Evolutionary conservation across 2,888 invertebrate genomes (phyloP).

Genomic region (Ectobius pallidus): DNA sequence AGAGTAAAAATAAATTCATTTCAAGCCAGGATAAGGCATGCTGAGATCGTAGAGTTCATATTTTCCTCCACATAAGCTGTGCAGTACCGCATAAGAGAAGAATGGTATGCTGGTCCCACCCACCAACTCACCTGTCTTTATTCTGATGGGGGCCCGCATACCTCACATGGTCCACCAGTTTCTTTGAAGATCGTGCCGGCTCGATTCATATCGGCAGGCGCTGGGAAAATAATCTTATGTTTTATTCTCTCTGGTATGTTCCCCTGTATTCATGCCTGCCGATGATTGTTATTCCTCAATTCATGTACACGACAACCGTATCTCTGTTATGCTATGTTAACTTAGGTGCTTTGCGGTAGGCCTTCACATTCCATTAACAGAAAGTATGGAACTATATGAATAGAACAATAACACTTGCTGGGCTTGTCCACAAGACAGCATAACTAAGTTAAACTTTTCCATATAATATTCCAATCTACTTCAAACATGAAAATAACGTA

Average conservation of each 20-base stretch:
- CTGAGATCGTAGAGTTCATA: too few species aligned
- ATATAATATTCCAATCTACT: too few species aligned
- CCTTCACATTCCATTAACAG: too few species aligned
- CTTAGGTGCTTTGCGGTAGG: neutral
- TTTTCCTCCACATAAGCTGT: too few species aligned
- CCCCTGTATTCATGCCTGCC: neutral
- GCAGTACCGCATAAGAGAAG: neutral
- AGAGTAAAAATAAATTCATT: too few species aligned
- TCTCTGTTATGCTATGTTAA: neutral
- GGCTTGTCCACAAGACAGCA: too few species aligned
- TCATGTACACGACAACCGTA: neutral
- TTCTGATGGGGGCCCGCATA: constrained; percentile 3
- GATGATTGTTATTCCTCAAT: neutral
- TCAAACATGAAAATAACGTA: too few species aligned
- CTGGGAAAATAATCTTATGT: constrained; percentile 1
- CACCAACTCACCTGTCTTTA: constrained; percentile 7
- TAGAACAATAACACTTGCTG: too few species aligned
- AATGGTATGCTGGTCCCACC: neutral
- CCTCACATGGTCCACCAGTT: neutral
- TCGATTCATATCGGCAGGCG: neutral
- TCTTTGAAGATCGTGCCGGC: neutral
- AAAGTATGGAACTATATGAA: too few species aligned
- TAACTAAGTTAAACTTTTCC: too few species aligned
- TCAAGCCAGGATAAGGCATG: too few species aligned
- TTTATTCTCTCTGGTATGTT: constrained; percentile 6